Evolutionary conservation across 2,797 vertebrate genomes (phyloP).

Genomic region (Falco biarmicus): DNA sequence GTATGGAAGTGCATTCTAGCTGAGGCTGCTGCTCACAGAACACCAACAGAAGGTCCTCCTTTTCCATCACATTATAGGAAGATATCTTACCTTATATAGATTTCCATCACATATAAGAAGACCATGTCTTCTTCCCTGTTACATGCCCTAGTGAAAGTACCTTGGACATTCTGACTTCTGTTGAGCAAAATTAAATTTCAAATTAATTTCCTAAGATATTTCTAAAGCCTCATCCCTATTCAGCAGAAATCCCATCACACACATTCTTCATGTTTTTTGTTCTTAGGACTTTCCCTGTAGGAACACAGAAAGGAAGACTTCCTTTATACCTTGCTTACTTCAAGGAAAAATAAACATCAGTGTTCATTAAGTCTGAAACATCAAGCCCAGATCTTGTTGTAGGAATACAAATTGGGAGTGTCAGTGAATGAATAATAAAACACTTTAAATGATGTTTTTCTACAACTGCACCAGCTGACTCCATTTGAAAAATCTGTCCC

Average conservation of each 20-base stretch:
- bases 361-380: background rate
- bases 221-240: background rate
- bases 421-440: background rate
- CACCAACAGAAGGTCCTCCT: background rate
- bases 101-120: too few species aligned
- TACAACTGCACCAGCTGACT: background rate
- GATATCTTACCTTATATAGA: too few species aligned
- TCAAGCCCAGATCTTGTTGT: background rate
- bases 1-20: background rate
- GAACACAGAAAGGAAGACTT: background rate
- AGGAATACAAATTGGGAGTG: background rate
- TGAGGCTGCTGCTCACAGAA: background rate
- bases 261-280: background rate
- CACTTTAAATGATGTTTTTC: background rate
- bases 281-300: background rate
- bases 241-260: background rate
- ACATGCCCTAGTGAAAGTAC: background rate
- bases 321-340: background rate
- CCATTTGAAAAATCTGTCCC: background rate
- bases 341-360: background rate
- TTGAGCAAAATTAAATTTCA: background rate
- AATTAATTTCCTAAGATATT: background rate
- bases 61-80: background rate
- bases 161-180: background rate
- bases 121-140: background rate